These are phyloP conservation scores for Heterocephalus glaber DNA, from an alignment of 2,113 vertebrate genomes.

Conservation along the genomic window DNA sequence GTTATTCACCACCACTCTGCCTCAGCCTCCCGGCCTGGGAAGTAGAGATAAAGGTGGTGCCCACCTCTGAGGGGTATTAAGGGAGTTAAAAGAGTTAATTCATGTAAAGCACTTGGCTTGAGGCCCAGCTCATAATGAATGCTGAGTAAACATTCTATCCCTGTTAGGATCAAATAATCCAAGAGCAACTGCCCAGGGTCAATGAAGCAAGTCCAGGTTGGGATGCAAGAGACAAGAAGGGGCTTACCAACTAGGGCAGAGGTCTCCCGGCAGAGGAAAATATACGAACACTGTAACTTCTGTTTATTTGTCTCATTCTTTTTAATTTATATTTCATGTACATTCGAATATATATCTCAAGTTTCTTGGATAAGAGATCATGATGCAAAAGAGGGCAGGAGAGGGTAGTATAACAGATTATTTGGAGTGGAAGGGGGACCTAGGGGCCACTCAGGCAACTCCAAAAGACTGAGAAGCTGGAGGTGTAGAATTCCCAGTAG, in stretches of 20 bases:
- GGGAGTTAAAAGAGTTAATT: not conserved
- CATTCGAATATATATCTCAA: not conserved
- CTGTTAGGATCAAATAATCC: not conserved
- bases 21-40: not conserved
- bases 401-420: not conserved
- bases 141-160: not conserved
- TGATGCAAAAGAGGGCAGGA: not conserved
- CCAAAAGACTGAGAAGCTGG: not conserved
- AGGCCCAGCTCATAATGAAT: not conserved
- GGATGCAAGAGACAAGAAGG: not conserved
- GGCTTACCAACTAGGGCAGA: not conserved
- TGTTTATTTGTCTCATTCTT: slow-evolving; percentile 3
- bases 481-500: not conserved
- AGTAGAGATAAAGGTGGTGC: not conserved
- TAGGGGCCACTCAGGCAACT: not conserved
- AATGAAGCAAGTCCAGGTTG: not conserved
- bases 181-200: not conserved
- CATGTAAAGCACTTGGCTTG: not conserved
- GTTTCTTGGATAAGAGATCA: not conserved
- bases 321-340: not conserved
- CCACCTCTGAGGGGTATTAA: not conserved
- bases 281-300: not conserved
- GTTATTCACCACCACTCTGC: not conserved
- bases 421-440: not conserved
- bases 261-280: not conserved